Conservation (phyloP, 1,140 invertebrate genomes). For the Musca vetustissima region DNA sequence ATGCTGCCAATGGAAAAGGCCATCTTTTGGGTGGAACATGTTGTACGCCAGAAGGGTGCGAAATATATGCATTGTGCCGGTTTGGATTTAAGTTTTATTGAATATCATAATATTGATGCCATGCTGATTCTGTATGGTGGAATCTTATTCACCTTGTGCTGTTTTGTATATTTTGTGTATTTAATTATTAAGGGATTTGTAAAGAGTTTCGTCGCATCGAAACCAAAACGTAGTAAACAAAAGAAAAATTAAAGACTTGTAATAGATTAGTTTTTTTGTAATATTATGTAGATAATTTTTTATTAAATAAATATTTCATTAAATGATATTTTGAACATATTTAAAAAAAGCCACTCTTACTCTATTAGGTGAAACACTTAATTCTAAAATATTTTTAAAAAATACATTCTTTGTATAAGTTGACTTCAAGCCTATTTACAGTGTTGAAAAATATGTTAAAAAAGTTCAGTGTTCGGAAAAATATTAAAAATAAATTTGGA, state of each 20-base stretch:
- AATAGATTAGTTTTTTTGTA: too few relatives aligned
- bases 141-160: not conserved
- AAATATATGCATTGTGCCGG: constrained; percentile 38
- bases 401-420: too few relatives aligned
- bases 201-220: not conserved
- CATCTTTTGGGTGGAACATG: constrained; percentile 70
- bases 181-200: not conserved
- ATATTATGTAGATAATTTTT: too few relatives aligned
- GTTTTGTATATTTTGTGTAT: not conserved
- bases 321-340: too few relatives aligned
- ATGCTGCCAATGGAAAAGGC: constrained; percentile 64
- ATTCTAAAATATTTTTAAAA: too few relatives aligned
- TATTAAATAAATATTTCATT: too few relatives aligned
- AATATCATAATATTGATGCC: constrained; percentile 40
- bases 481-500: too few relatives aligned
- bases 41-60: constrained; percentile 62
- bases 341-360: too few relatives aligned
- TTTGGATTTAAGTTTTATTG: constrained; percentile 37
- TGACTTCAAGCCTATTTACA: too few relatives aligned
- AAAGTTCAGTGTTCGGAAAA: too few relatives aligned
- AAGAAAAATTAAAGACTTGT: constrained; percentile 3
- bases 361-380: too few relatives aligned
- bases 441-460: too few relatives aligned
- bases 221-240: not conserved
- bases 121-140: constrained; percentile 29